Evolutionary conservation across 1,140 invertebrate species (phyloP), one percentile per base, ranked within the genome.

Genomic region (Macrotrachela quadricornifera): DNA sequence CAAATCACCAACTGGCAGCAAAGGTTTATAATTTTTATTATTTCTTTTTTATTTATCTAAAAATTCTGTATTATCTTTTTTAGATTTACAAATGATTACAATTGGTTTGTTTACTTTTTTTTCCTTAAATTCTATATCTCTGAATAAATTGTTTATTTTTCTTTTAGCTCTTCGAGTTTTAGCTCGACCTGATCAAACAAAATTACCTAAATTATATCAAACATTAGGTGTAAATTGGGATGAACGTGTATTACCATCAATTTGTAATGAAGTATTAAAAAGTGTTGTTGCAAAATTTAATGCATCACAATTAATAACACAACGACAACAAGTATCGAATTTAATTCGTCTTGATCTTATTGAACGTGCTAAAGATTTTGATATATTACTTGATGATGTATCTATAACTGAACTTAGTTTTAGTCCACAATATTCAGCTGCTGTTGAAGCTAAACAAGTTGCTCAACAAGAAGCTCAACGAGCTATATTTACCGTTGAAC

Each of bases 201-300:
- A 73, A 18, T 71, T 97, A 41, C 84, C 90, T 3, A 69, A 70
- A 21, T 83, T 97, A 72, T 96, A 97, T 66, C 77, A 84, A 63
- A 83, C 88, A 64, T 70, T 79, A 16, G 77, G 77, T 16, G 62
- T 64, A 18, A 76, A 79, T 61, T 78, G 71, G 67, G 77, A 78
- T 62, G 77, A 78, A 57, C 64, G 75, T 58, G 76, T 77, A 14
- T 71, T 99, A 57, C 92, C 92, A 39, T 96, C 90, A 9, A 96
- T 97, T 71, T 91, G 86, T 68, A 97, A 97, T 74, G 92, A 99
- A 75, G 92, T 96, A 59, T 30, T 99, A n/a, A 99, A 99, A 71
- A 88, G 87, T 54, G 92, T 99, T 18, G 92, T 99, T 17, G 94
- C 94, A 8, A 97, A 99, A 71, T 99, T 99, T 65, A 99, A 99